Evolutionary conservation across 2,888 invertebrate species (phyloP), one percentile per base, ranked within the genome.

Genomic region (Coenonympha glycerion): DNA sequence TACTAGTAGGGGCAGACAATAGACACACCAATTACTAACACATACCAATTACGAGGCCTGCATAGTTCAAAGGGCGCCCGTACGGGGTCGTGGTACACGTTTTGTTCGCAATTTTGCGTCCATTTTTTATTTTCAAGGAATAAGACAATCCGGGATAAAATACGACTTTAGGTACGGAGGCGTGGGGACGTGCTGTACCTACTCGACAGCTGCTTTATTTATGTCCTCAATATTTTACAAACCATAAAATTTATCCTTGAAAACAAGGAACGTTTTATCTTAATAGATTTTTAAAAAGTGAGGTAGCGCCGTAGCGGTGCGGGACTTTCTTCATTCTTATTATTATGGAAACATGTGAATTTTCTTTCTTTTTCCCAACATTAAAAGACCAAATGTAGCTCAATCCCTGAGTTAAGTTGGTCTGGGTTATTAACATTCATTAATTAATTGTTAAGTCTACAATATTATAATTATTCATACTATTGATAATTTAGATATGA

Each of bases 151-250:
- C 80, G 63, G 64, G 72, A 77, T 84, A 77, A 85, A 82, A 83
- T 84, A 84, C 79, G 79, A 68, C 72, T 69, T 67, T 71, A 73
- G 77, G 79, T 75, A 73, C 67, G 64, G 65, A 68, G 67, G 66
- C 71, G 66, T 63, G 51, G 74, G 69, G 79, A 82, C 82, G 83
- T 81, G 81, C 79, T 82, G 82, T 76, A 84, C 81, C 81, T n/a
- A n/a, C n/a, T 79, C 69, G 85, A 83, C 83, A 80, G 76, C 71
- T 65, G 66, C 71, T 69, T 85, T 85, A 85, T 85, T 85, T 85
- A 85, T 84, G 76, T 71, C 76, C 79, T 73, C 82, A 82, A 85
- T 84, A 85, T 85, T 84, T 85, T 79, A 85, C 83, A 84, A 84
- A 79, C 80, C 84, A 82, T 84, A 84, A 85, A 84, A 84, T 79